Evolutionary conservation across 2,888 invertebrate genomes (phyloP), one percentile per base, ranked within the genome.

Genomic region (Philonicus albiceps): DNA sequence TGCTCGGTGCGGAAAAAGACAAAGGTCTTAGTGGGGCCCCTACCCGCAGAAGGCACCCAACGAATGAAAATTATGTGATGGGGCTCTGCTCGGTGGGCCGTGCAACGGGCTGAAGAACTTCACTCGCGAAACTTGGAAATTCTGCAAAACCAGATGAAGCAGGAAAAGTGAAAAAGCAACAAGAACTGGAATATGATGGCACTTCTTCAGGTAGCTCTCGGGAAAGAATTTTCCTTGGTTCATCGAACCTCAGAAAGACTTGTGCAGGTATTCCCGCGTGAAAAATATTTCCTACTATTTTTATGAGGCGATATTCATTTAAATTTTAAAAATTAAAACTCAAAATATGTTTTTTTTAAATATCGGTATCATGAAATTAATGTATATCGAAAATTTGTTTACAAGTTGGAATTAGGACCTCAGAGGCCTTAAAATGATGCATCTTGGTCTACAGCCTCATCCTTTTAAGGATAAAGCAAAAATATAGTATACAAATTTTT

Each of bases 11-110:
- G 31, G 34, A 30, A 75, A n/a, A 75, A 37, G 75, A 64, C 64
- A 27, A 27, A 64, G 64, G 27, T 64, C 64, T 64, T 11, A 34
- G 31, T 19, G 37, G 31, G 75, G 31, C 16, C 34, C 37, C 75
- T 75, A 31, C 64, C 27, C 27, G 31, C 19, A 31, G 19, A 34
- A 75, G 6, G 34, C n/a, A 8, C 34, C 75, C 75, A n/a, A 75
- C 2, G 37, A 75, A 75, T n/a, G 75, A 75, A 75, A 75, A 75
- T 75, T 75, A 75, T 75, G 75, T 37, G 75, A 34, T 75, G 31
- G 34, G 31, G 75, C 31, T 19, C 37, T 7, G 64, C 64, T 64
- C 22, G 64, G 1, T 64, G 64, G 22, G 64, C 64, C 64, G 64
- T 64, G 64, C 64, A 64, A 11, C 64, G n/a, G 19, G 22, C 64